Evolutionary conservation across 2,888 invertebrate species (phyloP).

Genomic region (Acleris laterana): DNA sequence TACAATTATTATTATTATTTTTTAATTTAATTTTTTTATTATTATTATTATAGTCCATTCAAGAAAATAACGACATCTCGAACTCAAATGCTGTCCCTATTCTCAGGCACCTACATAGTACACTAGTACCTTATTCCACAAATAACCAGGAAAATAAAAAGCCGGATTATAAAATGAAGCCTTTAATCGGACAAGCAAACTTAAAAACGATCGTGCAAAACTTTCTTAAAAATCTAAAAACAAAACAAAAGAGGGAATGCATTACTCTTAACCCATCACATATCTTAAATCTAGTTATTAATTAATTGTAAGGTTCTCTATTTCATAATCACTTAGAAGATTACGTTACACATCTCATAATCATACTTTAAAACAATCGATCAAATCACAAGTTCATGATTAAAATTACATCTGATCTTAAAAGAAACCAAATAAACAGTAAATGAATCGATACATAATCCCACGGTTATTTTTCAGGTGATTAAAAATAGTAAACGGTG

Average conservation of each 20-base stretch:
- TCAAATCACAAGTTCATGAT: constrained; percentile 80
- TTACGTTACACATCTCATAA: constrained; percentile 67
- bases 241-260: constrained; percentile 55
- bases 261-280: constrained; percentile 42
- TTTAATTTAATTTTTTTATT: no score
- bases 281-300: constrained; percentile 45
- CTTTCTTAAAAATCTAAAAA: constrained; percentile 53
- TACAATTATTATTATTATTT: no score
- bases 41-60: no score
- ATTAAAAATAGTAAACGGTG: constrained; percentile 26
- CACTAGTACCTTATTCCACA: no score
- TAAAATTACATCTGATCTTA: constrained; percentile 62
- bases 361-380: constrained; percentile 73
- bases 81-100: no score
- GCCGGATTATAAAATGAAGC: constrained; percentile 36
- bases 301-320: constrained; percentile 45
- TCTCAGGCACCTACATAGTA: no score
- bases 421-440: constrained; percentile 54
- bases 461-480: constrained; percentile 50
- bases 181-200: constrained; percentile 74
- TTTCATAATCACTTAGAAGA: constrained; percentile 64
- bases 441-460: constrained; percentile 72
- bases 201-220: constrained; percentile 69
- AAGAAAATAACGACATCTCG: no score
- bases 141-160: not conserved